Evolutionary conservation across 1,140 invertebrate genomes (phyloP).

Genomic region (Macrostomum lignano): DNA sequence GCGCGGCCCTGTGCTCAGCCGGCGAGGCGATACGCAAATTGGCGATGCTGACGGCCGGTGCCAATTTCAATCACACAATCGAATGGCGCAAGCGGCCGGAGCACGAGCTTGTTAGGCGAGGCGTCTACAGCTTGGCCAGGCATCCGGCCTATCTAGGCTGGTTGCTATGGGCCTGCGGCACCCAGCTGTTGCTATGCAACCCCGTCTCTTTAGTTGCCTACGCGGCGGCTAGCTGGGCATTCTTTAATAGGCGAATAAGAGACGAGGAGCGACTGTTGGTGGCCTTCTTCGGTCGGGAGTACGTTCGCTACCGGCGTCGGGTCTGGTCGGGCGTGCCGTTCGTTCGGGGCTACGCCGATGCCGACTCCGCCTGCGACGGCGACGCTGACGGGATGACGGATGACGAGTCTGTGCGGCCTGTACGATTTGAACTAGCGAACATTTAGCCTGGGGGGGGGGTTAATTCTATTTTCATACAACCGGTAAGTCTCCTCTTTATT

Average conservation of each 20-base stretch:
- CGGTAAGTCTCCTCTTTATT: too few relatives aligned
- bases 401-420: too few relatives aligned
- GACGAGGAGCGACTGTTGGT: conserved; percentile 70
- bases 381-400: too few relatives aligned
- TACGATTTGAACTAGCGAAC: too few relatives aligned
- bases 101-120: conserved; percentile 61
- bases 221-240: conserved; percentile 45
- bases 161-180: conserved; percentile 94
- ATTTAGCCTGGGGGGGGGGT: too few relatives aligned
- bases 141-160: conserved; percentile 91
- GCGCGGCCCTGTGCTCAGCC: conserved; percentile 45
- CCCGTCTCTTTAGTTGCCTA: conserved; percentile 61
- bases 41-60: conserved; percentile 70
- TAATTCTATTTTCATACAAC: too few relatives aligned
- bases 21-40: conserved; percentile 64
- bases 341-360: conserved; percentile 44
- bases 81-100: conserved; percentile 32
- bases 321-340: conserved; percentile 71
- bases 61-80: conserved; percentile 60
- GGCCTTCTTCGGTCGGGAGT: conserved; percentile 67
- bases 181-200: conserved; percentile 67
- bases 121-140: conserved; percentile 43
- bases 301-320: conserved; percentile 52
- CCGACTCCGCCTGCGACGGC: too few relatives aligned
- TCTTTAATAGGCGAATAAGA: conserved; percentile 55